These are phyloP conservation scores for Lophius americanus DNA, from an alignment of 2,797 vertebrate species.

Conservation along the genomic window DNA sequence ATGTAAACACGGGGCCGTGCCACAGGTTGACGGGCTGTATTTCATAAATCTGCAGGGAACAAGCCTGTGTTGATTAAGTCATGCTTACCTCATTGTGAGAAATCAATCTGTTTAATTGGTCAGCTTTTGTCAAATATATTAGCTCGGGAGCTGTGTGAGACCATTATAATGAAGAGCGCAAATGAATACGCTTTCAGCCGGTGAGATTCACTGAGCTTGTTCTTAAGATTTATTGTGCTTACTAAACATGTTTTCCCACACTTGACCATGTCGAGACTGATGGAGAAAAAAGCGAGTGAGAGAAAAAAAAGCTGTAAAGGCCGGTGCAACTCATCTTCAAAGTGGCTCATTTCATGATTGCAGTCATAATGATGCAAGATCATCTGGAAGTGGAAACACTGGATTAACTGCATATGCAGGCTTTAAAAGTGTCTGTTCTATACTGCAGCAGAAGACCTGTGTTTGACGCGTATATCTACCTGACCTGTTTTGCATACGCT, in stretches of 20 bases:
- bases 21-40: constrained; percentile 71
- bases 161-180: constrained; percentile 60
- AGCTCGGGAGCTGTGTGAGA: constrained; percentile 60
- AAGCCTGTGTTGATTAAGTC: constrained; percentile 63
- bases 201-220: constrained; percentile 59
- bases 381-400: constrained; percentile 28
- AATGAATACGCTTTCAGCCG: constrained; percentile 66
- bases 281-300: constrained; percentile 26
- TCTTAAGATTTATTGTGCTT: constrained; percentile 68
- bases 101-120: constrained; percentile 78
- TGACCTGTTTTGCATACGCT: constrained; percentile 62
- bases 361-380: constrained; percentile 52
- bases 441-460: constrained; percentile 12
- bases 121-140: constrained; percentile 74
- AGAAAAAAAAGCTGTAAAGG: constrained; percentile 28
- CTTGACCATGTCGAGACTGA: constrained; percentile 57
- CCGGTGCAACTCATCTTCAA: constrained; percentile 55
- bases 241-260: constrained; percentile 62
- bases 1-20: constrained; percentile 72
- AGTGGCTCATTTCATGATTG: constrained; percentile 62
- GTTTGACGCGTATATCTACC: constrained; percentile 44
- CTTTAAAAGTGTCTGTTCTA: constrained; percentile 19
- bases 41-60: constrained; percentile 67
- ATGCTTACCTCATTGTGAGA: constrained; percentile 67
- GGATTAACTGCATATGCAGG: constrained; percentile 23